phyloP scores from a whole-genome alignment of 2,797 vertebrate species.

The Arctocebus calabarensis region DNA sequence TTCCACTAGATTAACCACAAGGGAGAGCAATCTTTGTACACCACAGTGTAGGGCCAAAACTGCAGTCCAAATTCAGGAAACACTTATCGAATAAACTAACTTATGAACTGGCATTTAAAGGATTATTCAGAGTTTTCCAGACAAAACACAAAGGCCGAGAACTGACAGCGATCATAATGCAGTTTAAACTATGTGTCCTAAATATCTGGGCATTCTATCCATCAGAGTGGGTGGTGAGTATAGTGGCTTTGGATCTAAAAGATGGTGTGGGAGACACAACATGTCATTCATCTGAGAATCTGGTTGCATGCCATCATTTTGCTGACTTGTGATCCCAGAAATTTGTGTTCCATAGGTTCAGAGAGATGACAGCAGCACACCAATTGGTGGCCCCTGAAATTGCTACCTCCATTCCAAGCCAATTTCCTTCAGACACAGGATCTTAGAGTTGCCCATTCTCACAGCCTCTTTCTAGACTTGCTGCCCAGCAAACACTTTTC shows the following conservation, averaged over 20 bases:
- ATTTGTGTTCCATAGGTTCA: not conserved
- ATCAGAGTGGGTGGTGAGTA: not conserved
- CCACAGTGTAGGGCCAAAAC: not conserved
- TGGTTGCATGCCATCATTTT: not conserved
- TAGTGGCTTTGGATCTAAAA: not conserved
- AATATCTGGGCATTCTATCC: not conserved
- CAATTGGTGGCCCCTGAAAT: not conserved
- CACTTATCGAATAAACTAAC: conserved; percentile 10
- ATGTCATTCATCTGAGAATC: not conserved
- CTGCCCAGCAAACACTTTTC: not conserved
- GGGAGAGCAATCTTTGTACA: not conserved
- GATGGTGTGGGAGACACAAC: not conserved
- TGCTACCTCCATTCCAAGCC: not conserved
- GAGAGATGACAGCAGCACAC: not conserved
- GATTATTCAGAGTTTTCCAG: not conserved
- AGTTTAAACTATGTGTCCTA: not conserved
- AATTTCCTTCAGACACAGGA: not conserved
- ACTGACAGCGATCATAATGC: not conserved
- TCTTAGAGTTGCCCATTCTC: not conserved
- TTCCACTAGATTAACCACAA: not conserved
- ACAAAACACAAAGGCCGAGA: not conserved
- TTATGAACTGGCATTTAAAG: conserved; percentile 20
- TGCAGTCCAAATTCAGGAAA: conserved; percentile 7
- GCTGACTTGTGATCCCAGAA: not conserved
- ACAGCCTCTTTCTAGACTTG: not conserved